A percentile compares a stretch with the other conserved stretches of the same genome.
phyloP scores from a whole-genome alignment of 64 coral and sea anemone species.

The Platygyra sinensis region DNA sequence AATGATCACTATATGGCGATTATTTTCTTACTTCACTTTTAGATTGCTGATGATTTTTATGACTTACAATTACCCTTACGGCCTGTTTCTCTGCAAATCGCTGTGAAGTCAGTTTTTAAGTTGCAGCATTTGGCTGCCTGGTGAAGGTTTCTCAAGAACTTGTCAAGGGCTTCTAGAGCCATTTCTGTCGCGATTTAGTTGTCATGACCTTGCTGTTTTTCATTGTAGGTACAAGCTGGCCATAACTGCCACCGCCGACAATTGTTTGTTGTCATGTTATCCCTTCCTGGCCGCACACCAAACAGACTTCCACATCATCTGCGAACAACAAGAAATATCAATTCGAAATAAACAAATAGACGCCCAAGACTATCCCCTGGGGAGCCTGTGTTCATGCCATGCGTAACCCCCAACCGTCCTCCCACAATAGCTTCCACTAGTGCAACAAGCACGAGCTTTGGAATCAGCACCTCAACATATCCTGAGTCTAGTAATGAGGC shows the following conservation, averaged over 20 bases:
- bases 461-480: conserved; percentile 87
- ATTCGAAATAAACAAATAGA: conserved; percentile 59
- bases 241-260: conserved; percentile 89
- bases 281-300: conserved; percentile 88
- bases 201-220: not conserved
- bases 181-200: not conserved
- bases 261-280: conserved; percentile 86
- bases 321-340: conserved; percentile 44
- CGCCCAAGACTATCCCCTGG: conserved; percentile 41
- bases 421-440: conserved; percentile 75
- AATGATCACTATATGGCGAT: no score
- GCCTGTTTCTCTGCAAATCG: no score
- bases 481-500: conserved; percentile 88
- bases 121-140: no score
- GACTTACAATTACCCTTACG: no score
- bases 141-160: no score
- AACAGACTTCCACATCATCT: conserved; percentile 90
- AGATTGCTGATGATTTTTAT: no score
- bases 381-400: conserved; percentile 83
- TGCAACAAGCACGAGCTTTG: conserved; percentile 92
- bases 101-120: no score
- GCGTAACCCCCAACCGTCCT: conserved; percentile 83
- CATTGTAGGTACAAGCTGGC: conserved; percentile 69
- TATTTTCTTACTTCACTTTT: no score
- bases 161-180: no score